Base-by-base conservation (phyloP, 2,113 vertebrate genomes). In the Alectura lathami region DNA sequence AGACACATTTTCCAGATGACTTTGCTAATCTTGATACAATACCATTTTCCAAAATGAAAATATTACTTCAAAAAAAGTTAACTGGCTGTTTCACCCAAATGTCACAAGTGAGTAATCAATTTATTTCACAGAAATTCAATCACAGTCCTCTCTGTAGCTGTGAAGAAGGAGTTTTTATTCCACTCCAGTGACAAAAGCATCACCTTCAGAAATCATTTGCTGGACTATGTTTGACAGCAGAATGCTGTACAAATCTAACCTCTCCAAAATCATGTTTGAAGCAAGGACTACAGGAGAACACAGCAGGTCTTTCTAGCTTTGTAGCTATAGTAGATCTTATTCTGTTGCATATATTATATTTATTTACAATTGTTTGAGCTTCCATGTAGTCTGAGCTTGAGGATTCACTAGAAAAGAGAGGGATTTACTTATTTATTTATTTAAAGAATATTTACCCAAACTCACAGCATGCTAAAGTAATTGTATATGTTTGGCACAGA, bases 261-360 rank as follows among this genome's bases (percentile, higher is more conserved):
- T 48, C 34, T 81, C 40, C 38, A 34, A 87, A 40, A 62, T 75
- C 34, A 22, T 21, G 16, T 22, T 83, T 86, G 67, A 80, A 77
- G 50, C n/a, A 45, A 1, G 3, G 26, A 69, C n/a, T 23, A 40
- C 53, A 74, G 21, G 20, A 92, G 45, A 92, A 45, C 0, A 0
- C 22, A 80, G 17, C 26, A 50, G 17, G 8, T 64, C 38, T 88
- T 76, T 85, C n/a, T 67, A 88, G 1, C 11, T 66, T 77, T 64
- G 69, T 11, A 45, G 7, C 8, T 53, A 62, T 18, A 29, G 56
- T 15, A 82, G 70, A 78, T 40, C 12, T 86, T 67, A 3, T 1
- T 51, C 69, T 86, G 30, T 11, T 90, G 17, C 13, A 26, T 56
- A 62, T 69, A 48, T 24, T 73, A 73, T n/a, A 43, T 34, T 73